phyloP scores from a whole-genome alignment of 37 sponge, comb jelly and placozoan genomes.

The Eunapius fragilis region DNA sequence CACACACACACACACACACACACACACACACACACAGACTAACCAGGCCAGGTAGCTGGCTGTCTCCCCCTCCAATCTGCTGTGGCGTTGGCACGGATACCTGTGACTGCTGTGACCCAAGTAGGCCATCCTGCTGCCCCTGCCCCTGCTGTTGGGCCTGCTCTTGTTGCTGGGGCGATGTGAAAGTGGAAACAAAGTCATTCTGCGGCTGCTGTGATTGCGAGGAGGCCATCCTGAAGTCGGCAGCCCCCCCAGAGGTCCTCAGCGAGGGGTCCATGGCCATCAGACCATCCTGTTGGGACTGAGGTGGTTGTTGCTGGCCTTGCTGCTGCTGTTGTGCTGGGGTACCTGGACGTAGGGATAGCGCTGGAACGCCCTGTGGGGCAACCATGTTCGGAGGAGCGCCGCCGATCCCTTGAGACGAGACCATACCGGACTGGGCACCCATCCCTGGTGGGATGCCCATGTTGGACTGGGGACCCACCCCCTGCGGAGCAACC shows the following conservation, averaged over 20 bases:
- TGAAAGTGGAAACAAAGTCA: not conserved
- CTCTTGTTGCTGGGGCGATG: not conserved
- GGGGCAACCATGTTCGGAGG: not conserved
- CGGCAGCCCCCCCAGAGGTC: not conserved
- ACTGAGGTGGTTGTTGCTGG: too few relatives aligned
- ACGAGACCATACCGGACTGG: not conserved
- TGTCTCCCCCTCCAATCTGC: not conserved
- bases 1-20: not conserved
- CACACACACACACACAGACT: not conserved
- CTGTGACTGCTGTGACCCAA: not conserved
- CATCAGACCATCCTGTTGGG: not conserved
- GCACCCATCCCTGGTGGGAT: not conserved
- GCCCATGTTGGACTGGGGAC: not conserved
- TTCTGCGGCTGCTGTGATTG: not conserved
- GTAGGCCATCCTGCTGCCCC: not conserved
- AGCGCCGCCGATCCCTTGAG: not conserved
- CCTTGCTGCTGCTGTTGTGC: not conserved
- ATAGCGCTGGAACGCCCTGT: not conserved
- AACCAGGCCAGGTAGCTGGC: not conserved
- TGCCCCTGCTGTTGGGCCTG: too few relatives aligned
- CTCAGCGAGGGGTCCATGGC: not conserved
- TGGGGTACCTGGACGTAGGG: not conserved
- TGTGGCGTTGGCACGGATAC: not conserved
- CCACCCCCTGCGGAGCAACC: not conserved
- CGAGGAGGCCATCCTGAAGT: not conserved